These are phyloP conservation scores for Nothobranchius furzeri DNA, from an alignment of 2,113 vertebrate species.

Conservation along the genomic window DNA sequence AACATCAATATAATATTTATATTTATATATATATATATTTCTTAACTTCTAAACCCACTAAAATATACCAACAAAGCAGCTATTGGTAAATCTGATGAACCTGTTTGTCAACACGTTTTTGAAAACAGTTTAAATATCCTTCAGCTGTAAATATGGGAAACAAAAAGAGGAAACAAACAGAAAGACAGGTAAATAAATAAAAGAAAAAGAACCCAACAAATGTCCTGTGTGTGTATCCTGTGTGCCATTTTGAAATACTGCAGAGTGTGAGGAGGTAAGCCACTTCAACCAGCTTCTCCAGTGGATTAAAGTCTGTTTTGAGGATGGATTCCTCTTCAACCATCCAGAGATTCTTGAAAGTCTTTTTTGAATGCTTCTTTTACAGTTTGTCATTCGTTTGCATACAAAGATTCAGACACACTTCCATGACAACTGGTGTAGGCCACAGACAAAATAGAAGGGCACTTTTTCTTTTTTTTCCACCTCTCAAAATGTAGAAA, in stretches of 20 bases:
- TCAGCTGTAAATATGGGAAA: constrained; percentile 76
- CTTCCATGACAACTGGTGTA: constrained; percentile 51
- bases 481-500: constrained; percentile 41
- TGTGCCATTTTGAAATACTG: constrained; percentile 79
- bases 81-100: constrained; percentile 91
- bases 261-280: constrained; percentile 71
- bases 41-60: constrained; percentile 76
- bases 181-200: constrained; percentile 71
- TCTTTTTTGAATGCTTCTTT: constrained; percentile 6
- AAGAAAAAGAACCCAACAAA: constrained; percentile 54
- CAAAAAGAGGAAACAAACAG: constrained; percentile 25
- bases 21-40: constrained; percentile 56
- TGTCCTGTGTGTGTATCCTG: constrained; percentile 67
- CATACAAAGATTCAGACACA: constrained; percentile 46
- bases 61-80: constrained; percentile 90
- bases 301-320: constrained; percentile 71
- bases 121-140: constrained; percentile 81
- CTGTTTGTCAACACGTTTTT: constrained; percentile 68
- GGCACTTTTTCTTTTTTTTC: constrained; percentile 55
- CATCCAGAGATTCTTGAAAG: constrained; percentile 44
- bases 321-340: constrained; percentile 38
- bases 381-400: constrained; percentile 37
- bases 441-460: constrained; percentile 71
- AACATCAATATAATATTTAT: constrained; percentile 72
- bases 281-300: constrained; percentile 72